Base-by-base conservation (phyloP, 2,888 invertebrate species). In the Stratiomys singularior region DNA sequence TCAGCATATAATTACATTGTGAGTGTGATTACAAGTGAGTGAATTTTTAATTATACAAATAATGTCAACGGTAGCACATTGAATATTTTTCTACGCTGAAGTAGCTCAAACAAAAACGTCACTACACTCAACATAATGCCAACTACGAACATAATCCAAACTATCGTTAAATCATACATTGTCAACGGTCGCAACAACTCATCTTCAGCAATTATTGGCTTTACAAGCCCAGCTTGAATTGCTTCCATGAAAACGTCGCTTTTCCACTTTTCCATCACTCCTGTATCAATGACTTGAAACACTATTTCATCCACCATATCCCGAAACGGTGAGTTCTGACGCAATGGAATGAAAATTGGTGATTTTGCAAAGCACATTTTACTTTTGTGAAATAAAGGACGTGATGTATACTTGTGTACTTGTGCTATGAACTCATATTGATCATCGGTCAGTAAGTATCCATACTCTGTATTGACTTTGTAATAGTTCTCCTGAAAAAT, bases 391-490 rank as follows among this genome's bases (percentile, higher is more conserved):
- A 64, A 64, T 30, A 64, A 4, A n/a, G 28, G 28, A 9, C 64
- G 28, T 64, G 64, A 64, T n/a, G 28, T 27, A 15, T 64, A 30
- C 23, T 30, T 64, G n/a, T 64, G 64, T 0, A 64, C 5, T 18
- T 64, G 28, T 15, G 28, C 15, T 1, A 64, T 21, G n/a, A 64
- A 28, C 7, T 64, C 64, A 30, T 28, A 64, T 1, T 64, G 28
- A 15, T 64, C 64, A 18, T 64, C 64, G 25, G 64, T 64, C 28
- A 64, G 13, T 1, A 64, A 5, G 30, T 64, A 64, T 27, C 64
- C 64, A n/a, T 28, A 64, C 15, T 64, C 18, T 4, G 58, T 21
- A 23, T 23, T 25, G 1, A 23, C 2, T 11, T 25, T 9, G 25
- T 9, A 25, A 18, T n/a, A n/a, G 1, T 64, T 25, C 13, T 13